Percentiles rank a stretch among this genome's conserved stretches.
Conservation (phyloP, 2,113 vertebrate species). For the Neodontobutis hainanensis region DNA sequence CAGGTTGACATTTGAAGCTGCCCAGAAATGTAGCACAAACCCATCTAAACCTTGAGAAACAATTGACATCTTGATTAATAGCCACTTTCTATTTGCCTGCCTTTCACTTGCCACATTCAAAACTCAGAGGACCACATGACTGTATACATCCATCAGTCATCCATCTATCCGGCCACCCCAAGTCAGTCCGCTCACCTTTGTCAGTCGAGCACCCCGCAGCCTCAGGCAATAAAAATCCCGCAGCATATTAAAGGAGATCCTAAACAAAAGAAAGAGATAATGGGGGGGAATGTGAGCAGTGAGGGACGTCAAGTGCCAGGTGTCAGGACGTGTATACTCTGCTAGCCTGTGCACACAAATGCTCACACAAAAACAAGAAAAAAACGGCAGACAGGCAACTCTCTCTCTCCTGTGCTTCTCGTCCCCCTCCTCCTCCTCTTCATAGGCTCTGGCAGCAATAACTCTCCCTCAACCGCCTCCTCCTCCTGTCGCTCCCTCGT, state of each 20-base stretch:
- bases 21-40: constrained; percentile 30
- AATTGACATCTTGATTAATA: constrained; percentile 25
- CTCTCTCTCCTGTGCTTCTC: constrained; percentile 38
- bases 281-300: constrained; percentile 60
- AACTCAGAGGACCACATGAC: constrained; percentile 6
- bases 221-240: constrained; percentile 70
- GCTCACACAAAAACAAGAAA: constrained; percentile 16
- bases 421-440: constrained; percentile 9
- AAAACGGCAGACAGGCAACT: constrained; percentile 58
- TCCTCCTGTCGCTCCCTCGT: constrained; percentile 26
- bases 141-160: neutral
- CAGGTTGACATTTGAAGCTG: constrained; percentile 10
- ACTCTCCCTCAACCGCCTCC: constrained; percentile 22
- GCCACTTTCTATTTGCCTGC: neutral
- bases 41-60: constrained; percentile 21
- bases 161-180: constrained; percentile 5
- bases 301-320: constrained; percentile 68
- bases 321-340: constrained; percentile 71
- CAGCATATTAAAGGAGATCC: constrained; percentile 61
- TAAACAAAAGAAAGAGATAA: constrained; percentile 47
- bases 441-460: constrained; percentile 16
- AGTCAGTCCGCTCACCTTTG: constrained; percentile 69
- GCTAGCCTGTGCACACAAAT: constrained; percentile 19
- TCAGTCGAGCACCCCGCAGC: constrained; percentile 54
- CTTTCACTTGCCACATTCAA: constrained; percentile 33